Evolutionary conservation across 2,797 vertebrate species (phyloP).

Genomic region (Spheniscus humboldti): DNA sequence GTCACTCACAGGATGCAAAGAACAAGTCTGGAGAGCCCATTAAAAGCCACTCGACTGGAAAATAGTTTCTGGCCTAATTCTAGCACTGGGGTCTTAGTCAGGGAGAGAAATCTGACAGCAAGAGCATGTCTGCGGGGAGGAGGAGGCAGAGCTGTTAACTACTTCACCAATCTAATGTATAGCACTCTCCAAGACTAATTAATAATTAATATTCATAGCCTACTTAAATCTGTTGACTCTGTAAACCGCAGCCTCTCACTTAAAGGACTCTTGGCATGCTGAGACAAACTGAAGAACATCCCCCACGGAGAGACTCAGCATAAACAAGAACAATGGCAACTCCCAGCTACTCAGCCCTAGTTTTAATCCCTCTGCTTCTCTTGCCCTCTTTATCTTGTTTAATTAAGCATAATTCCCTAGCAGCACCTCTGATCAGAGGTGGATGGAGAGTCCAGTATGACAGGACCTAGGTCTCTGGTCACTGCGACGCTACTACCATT

Average conservation of each 20-base stretch:
- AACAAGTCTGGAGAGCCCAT: constrained; percentile 66
- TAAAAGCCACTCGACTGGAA: constrained; percentile 73
- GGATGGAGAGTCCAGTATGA: neutral
- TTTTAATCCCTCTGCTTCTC: neutral
- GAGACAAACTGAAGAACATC: constrained; percentile 23
- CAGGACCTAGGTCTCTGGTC: neutral
- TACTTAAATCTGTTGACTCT: constrained; percentile 53
- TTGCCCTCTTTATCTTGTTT: neutral
- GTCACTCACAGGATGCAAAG: constrained; percentile 56
- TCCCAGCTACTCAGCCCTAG: neutral
- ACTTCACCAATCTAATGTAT: constrained; percentile 41
- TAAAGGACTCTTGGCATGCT: neutral
- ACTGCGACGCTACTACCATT: neutral
- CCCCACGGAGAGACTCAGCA: neutral
- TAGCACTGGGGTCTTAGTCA: constrained; percentile 35
- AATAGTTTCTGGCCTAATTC: constrained; percentile 73
- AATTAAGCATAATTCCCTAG: neutral
- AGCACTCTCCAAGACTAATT: constrained; percentile 54
- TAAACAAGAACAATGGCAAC: neutral
- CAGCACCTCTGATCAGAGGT: neutral
- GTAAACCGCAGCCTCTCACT: constrained; percentile 38
- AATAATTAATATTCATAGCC: constrained; percentile 62
- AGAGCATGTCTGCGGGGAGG: constrained; percentile 15
- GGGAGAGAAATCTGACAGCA: constrained; percentile 59
- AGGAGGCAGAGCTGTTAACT: constrained; percentile 57